A percentile compares a stretch with the other conserved stretches of the same genome.
Evolutionary conservation across 2,797 vertebrate species (phyloP).

Genomic region (Eospalax fontanierii): DNA sequence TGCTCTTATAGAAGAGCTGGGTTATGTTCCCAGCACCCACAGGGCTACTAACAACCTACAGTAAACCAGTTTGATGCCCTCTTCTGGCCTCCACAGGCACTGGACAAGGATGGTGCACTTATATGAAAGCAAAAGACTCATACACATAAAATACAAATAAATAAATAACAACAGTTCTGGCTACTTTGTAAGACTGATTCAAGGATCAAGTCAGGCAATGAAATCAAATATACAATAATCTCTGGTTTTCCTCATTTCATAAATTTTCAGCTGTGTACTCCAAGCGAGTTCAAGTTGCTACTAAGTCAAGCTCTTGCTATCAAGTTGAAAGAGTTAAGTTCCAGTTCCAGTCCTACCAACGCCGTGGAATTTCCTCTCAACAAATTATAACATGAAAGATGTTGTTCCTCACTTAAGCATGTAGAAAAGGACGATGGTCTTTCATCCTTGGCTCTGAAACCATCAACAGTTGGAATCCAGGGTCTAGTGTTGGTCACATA

Average conservation of each 20-base stretch:
- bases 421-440: neutral
- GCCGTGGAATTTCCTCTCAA: neutral
- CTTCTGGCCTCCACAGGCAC: too few species aligned
- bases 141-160: too few species aligned
- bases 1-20: too few species aligned
- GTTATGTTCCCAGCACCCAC: too few species aligned
- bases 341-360: neutral
- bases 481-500: neutral
- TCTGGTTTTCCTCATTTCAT: neutral
- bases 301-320: neutral
- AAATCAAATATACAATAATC: slow-evolving; percentile 6
- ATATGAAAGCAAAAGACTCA: too few species aligned
- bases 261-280: neutral
- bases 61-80: too few species aligned
- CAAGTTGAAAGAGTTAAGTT: neutral
- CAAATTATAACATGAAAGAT: neutral
- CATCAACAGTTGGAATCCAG: slow-evolving; percentile 34
- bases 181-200: neutral
- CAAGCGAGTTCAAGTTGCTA: neutral
- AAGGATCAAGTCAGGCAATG: neutral
- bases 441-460: neutral
- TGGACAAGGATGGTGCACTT: too few species aligned
- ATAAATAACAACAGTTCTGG: neutral
- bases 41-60: too few species aligned
- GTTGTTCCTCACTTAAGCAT: neutral